These are phyloP conservation scores for Amblyjoppa proteus DNA, from an alignment of 2,888 invertebrate species.

Conservation along the genomic window DNA sequence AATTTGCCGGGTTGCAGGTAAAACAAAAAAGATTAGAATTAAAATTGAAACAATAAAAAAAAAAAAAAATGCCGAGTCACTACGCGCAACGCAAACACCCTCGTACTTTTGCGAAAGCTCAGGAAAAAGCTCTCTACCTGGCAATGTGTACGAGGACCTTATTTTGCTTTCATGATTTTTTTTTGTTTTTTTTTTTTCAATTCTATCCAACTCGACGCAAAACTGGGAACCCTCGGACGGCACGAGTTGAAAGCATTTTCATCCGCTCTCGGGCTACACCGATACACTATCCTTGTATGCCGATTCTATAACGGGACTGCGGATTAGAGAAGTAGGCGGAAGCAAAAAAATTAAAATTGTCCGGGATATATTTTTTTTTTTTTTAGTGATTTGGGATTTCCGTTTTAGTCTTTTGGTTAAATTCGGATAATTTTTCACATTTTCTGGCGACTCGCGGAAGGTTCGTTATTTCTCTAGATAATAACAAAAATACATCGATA, in stretches of 20 bases:
- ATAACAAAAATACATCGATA: neutral
- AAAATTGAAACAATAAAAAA: neutral
- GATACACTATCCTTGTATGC: neutral
- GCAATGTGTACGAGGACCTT: conserved; percentile 36
- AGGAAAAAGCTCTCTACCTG: conserved; percentile 1
- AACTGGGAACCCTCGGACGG: conserved; percentile 44
- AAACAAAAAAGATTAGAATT: conserved; percentile 4
- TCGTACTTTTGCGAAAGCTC: conserved; percentile 2
- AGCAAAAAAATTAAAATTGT: too few species aligned
- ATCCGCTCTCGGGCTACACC: conserved; percentile 31
- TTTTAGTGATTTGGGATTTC: neutral
- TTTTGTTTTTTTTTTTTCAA: conserved; percentile 3
- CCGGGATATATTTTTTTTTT: neutral
- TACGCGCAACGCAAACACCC: neutral
- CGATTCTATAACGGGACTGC: neutral
- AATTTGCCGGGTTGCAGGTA: neutral
- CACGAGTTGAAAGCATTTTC: conserved; percentile 55
- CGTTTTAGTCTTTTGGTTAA: too few species aligned
- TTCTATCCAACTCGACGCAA: conserved; percentile 8
- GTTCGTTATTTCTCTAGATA: neutral
- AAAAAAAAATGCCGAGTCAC: conserved; percentile 2
- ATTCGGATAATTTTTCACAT: too few species aligned
- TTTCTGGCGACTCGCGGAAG: too few species aligned
- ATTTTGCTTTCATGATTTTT: conserved; percentile 54
- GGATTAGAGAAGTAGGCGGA: neutral